Evolutionary conservation across 2,797 vertebrate genomes (phyloP), one percentile per base, ranked within the genome.

Genomic region (Pyrocephalus nanus): DNA sequence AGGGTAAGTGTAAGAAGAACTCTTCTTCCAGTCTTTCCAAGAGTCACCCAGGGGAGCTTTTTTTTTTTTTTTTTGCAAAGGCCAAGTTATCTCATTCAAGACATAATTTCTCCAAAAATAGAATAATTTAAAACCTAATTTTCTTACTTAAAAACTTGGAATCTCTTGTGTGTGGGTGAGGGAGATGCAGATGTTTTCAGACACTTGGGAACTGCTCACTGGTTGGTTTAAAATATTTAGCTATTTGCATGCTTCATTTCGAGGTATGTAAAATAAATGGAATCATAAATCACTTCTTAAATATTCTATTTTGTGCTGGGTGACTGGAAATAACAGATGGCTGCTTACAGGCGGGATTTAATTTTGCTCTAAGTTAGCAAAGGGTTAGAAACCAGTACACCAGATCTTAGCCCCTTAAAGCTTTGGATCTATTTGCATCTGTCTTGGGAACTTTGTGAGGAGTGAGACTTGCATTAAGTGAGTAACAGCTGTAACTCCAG

Each of bases 201-300:
- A 69, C 62, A 25, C 42, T 51, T 88, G 92, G 91, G 69, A 90
- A 67, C 86, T 69, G 64, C 71, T 95, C 58, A 45, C 45, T 62
- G 84, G 82, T 93, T 95, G 90, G 90, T 95, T 96, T 72, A 94
- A 96, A 96, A 95, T 95, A 94, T 95, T 96, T 93, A 93, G 95
- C 79, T 89, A 91, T 95, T 95, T 96, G 54, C 87, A 81, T 86
- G 96, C 45, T 79, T 90, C 55, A 27, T 95, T 96, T 89, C 92
- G 91, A 96, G 93, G 81, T 88, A 91, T 80, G 82, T 84, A 81
- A 95, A 97, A 90, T 96, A 97, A 97, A 96, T 93, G 62, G 83
- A 96, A 95, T 87, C 77, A 95, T 97, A 97, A 96, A 97, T 97
- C 95, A 96, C 90, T 79, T 38, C 83, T 95, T 97, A 96, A 97